phyloP scores from a whole-genome alignment of 1,140 invertebrate genomes.

The Chelonus insularis region DNA sequence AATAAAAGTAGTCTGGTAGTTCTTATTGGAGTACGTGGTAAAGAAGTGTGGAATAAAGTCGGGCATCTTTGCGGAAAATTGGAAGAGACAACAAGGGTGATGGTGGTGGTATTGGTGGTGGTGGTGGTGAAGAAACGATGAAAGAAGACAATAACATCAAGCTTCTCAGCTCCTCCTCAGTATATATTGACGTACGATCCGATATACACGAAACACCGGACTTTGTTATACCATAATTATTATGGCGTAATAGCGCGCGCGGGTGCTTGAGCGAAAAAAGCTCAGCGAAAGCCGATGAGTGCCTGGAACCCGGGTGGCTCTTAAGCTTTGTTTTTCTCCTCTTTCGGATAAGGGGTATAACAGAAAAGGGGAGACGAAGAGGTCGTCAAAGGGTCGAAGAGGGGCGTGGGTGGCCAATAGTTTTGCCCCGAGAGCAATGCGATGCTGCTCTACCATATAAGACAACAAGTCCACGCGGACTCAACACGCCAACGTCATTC shows the following conservation, averaged over 20 bases:
- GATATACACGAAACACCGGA: constrained; percentile 50
- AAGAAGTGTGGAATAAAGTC: neutral
- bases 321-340: constrained; percentile 32
- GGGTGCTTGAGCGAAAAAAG: constrained; percentile 35
- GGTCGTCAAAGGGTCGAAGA: neutral
- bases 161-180: constrained; percentile 4
- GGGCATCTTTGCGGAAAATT: neutral
- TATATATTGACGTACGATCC: constrained; percentile 50
- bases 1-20: neutral
- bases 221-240: constrained; percentile 56
- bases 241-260: constrained; percentile 9
- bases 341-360: neutral
- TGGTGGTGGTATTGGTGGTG: neutral
- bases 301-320: constrained; percentile 33
- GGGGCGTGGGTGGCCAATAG: constrained; percentile 58
- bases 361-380: constrained; percentile 2
- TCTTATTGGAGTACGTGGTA: neutral
- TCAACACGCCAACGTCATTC: constrained; percentile 27
- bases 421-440: constrained; percentile 44
- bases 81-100: neutral
- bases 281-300: constrained; percentile 45
- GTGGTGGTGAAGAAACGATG: constrained; percentile 1
- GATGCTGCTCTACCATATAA: constrained; percentile 19
- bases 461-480: constrained; percentile 45
- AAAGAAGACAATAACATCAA: neutral